phyloP scores from a whole-genome alignment of 2,888 invertebrate genomes.

The Nysson spinosus region DNA sequence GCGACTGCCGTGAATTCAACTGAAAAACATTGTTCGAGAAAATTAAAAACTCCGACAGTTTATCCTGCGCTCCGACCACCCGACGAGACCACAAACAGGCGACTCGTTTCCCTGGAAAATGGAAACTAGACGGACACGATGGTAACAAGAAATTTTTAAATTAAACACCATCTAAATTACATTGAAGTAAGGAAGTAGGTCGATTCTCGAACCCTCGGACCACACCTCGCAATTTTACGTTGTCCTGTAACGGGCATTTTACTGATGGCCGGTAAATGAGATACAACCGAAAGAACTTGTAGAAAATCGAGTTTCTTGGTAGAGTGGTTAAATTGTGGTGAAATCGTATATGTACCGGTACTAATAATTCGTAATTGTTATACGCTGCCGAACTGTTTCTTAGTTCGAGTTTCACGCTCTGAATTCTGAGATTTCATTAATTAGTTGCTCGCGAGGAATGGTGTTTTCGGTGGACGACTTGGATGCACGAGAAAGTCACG shows the following conservation, averaged over 20 bases:
- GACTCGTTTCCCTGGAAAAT: no score
- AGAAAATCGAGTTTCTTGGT: not conserved
- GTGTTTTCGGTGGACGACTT: constrained; percentile 4
- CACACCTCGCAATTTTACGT: constrained; percentile 6
- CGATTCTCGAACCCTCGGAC: not conserved
- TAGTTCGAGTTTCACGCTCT: not conserved
- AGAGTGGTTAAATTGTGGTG: not conserved
- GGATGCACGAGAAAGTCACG: not conserved
- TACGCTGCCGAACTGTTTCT: constrained; percentile 3
- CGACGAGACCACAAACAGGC: no score
- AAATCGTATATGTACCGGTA: not conserved
- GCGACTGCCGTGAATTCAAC: no score
- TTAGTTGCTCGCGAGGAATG: not conserved
- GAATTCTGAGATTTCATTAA: constrained; percentile 3
- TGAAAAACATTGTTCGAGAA: constrained; percentile 7
- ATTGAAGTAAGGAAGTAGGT: constrained; percentile 30
- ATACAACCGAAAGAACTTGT: not conserved
- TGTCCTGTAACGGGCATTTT: constrained; percentile 7
- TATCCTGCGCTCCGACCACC: not conserved
- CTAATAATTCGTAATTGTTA: constrained; percentile 8
- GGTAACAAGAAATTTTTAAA: constrained; percentile 36
- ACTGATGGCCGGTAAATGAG: constrained; percentile 25
- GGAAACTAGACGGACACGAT: no score
- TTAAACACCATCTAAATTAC: constrained; percentile 26
- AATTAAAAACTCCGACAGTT: not conserved